Evolutionary conservation across 2,113 vertebrate species (phyloP).

Genomic region (Macaca mulatta): DNA sequence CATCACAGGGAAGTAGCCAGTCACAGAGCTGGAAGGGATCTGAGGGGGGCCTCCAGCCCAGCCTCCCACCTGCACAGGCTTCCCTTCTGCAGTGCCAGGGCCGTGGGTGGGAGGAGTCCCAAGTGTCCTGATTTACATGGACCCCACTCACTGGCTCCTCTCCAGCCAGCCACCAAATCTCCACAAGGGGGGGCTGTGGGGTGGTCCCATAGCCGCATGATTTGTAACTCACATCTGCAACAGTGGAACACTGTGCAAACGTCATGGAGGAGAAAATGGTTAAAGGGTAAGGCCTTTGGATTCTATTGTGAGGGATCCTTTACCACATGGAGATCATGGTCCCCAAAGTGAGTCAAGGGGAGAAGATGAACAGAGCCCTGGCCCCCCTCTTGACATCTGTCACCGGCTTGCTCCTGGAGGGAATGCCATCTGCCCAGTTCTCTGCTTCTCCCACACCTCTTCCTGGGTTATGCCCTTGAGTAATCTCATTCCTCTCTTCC

Average conservation of each 20-base stretch:
- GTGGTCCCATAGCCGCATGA: rapidly evolving
- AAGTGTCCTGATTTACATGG: not conserved
- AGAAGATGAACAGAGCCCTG: not conserved
- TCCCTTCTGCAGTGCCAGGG: not conserved
- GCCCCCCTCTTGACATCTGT: not conserved
- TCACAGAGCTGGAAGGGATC: not conserved
- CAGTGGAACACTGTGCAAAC: not conserved
- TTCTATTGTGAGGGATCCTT: not conserved
- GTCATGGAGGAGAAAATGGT: not conserved
- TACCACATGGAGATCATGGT: not conserved
- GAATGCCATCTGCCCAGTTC: rapidly evolving
- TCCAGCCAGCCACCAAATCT: not conserved
- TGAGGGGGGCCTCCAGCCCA: not conserved
- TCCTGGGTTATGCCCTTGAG: not conserved
- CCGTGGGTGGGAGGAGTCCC: not conserved
- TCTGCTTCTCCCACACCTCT: not conserved
- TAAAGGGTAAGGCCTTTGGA: not conserved
- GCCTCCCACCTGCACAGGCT: not conserved
- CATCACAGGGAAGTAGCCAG: not conserved
- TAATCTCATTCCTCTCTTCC: not conserved
- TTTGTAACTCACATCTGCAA: not conserved
- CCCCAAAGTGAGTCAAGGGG: not conserved
- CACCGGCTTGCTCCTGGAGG: not conserved
- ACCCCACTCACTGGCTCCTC: not conserved
- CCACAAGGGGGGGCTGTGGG: no score